phyloP scores from a whole-genome alignment of 2,113 vertebrate species.

The Vidua chalybeata region DNA sequence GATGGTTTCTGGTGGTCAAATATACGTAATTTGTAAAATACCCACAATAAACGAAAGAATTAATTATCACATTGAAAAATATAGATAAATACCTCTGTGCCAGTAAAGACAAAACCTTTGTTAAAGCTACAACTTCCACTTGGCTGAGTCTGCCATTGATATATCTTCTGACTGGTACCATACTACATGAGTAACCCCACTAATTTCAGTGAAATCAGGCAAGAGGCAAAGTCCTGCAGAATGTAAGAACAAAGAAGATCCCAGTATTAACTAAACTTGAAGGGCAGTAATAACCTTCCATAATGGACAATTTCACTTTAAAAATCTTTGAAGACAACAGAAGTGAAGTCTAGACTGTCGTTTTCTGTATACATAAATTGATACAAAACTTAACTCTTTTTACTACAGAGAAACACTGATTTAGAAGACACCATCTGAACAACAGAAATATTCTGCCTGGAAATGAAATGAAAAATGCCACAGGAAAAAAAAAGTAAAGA shows the following conservation, averaged over 20 bases:
- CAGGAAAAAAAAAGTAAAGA: background rate
- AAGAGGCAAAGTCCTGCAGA: background rate
- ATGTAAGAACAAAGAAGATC: background rate
- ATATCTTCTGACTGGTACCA: background rate
- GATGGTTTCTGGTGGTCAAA: background rate
- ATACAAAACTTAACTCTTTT: background rate
- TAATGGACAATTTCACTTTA: background rate
- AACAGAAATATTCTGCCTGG: background rate
- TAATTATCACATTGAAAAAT: background rate
- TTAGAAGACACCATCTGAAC: background rate
- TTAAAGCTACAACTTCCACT: conserved; percentile 5
- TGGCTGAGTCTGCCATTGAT: background rate
- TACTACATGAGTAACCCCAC: background rate
- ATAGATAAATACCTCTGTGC: background rate
- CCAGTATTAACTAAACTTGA: background rate
- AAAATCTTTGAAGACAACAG: background rate
- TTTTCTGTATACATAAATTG: background rate
- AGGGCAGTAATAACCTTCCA: background rate
- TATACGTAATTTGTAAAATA: background rate
- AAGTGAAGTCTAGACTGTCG: background rate
- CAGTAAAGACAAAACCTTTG: conserved; percentile 1
- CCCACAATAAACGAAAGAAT: background rate
- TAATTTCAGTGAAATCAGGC: conserved; percentile 12
- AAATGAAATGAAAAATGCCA: background rate
- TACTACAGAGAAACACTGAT: background rate